Conservation (phyloP, 2,888 invertebrate species). For the Nycteola revayana region DNA sequence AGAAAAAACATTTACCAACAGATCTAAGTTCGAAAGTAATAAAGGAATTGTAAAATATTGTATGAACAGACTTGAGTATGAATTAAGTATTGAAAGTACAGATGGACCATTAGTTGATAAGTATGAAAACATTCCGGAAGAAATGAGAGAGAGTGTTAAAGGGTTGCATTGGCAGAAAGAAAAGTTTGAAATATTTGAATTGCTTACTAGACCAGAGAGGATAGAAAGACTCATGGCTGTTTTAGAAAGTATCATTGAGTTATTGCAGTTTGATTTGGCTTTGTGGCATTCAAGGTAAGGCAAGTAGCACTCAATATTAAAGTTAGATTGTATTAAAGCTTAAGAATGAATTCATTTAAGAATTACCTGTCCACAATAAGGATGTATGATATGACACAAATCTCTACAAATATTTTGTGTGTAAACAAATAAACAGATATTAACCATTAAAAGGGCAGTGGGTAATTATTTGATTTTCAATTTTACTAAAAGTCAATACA, state of each 20-base stretch:
- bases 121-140: constrained; percentile 53
- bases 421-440: no score
- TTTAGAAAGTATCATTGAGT: constrained; percentile 72
- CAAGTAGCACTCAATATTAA: no score
- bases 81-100: constrained; percentile 52
- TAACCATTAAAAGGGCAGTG: no score
- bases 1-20: constrained; percentile 59
- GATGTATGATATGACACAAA: no score
- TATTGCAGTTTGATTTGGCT: constrained; percentile 79
- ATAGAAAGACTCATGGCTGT: constrained; percentile 76
- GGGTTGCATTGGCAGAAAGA: constrained; percentile 68
- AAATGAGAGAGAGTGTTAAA: constrained; percentile 57
- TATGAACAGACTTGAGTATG: constrained; percentile 62
- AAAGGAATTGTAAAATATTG: constrained; percentile 68
- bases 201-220: constrained; percentile 57
- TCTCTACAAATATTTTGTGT: no score
- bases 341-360: no score
- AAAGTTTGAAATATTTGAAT: constrained; percentile 66
- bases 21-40: constrained; percentile 47
- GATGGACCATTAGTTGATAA: constrained; percentile 60
- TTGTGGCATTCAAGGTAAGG: constrained; percentile 78
- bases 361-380: no score
- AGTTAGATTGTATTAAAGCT: no score
- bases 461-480: no score
- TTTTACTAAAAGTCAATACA: no score